phyloP scores from a whole-genome alignment of 2,113 vertebrate genomes.

The Chinchilla lanigera region DNA sequence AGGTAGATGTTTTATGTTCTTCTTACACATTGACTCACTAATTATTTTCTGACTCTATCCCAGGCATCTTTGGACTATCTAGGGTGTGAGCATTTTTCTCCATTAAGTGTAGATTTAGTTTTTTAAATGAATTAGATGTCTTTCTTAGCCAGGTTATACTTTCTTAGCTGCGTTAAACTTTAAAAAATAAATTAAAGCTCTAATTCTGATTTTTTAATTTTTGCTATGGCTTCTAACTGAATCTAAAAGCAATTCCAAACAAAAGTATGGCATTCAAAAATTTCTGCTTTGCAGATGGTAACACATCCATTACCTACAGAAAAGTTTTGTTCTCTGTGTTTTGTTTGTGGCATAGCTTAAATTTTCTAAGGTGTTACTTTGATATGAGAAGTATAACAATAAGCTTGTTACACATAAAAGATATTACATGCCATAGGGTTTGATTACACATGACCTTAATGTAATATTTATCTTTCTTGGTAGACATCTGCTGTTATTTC shows the following conservation, averaged over 20 bases:
- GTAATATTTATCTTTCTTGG: constrained; percentile 71
- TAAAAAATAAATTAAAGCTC: constrained; percentile 38
- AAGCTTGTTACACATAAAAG: constrained; percentile 10
- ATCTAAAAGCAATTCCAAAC: constrained; percentile 4
- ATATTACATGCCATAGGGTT: background rate
- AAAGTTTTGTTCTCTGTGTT: background rate
- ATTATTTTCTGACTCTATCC: background rate
- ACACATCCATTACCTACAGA: background rate
- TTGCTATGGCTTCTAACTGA: background rate
- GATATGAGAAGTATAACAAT: background rate
- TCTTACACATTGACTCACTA: background rate
- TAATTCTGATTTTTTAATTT: constrained; percentile 35
- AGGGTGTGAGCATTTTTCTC: background rate
- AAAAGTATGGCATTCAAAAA: background rate
- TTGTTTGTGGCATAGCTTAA: constrained; percentile 43
- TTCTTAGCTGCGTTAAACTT: background rate
- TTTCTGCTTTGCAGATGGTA: constrained; percentile 4
- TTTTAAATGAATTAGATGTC: constrained; percentile 21
- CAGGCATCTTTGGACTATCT: background rate
- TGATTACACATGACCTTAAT: constrained; percentile 60
- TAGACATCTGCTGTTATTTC: constrained; percentile 90
- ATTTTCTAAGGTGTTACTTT: constrained; percentile 13
- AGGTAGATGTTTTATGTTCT: background rate
- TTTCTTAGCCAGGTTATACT: background rate
- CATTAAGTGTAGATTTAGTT: background rate